Evolutionary conservation across 2,113 vertebrate genomes (phyloP).

Genomic region (Takifugu bimaculatus): DNA sequence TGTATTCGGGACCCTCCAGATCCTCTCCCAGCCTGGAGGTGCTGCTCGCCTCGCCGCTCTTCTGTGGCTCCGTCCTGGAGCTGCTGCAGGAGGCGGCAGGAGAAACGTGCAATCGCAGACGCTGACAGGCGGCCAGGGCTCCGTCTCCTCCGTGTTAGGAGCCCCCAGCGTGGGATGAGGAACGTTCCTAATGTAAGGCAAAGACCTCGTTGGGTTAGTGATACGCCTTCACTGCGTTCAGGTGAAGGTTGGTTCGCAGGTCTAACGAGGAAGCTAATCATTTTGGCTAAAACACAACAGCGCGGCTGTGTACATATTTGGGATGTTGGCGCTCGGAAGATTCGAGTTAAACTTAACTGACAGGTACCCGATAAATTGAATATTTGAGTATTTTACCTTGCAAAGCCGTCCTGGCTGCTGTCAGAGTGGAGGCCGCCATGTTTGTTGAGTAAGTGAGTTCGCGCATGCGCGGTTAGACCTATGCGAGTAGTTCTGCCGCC

Average conservation of each 20-base stretch:
- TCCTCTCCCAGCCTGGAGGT: constrained; percentile 1
- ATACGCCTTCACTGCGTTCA: neutral
- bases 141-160: constrained; percentile 6
- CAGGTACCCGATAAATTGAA: neutral
- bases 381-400: constrained; percentile 48
- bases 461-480: constrained; percentile 42
- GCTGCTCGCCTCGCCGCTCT: constrained; percentile 6
- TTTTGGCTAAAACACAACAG: too few relatives aligned
- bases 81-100: constrained; percentile 38
- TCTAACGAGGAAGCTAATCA: neutral
- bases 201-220: neutral
- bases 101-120: constrained; percentile 31
- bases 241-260: neutral
- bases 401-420: constrained; percentile 14
- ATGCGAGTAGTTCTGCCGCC: constrained; percentile 10
- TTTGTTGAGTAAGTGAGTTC: constrained; percentile 11
- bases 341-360: neutral
- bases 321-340: neutral
- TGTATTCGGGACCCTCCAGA: constrained; percentile 77
- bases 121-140: constrained; percentile 3
- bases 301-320: too few relatives aligned
- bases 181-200: constrained; percentile 32
- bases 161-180: constrained; percentile 6
- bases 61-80: constrained; percentile 55
- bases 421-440: constrained; percentile 64